Percentiles rank a stretch among this genome's conserved stretches.
Evolutionary conservation across 1,140 invertebrate genomes (phyloP).

Genomic region (Radopholus similis): DNA sequence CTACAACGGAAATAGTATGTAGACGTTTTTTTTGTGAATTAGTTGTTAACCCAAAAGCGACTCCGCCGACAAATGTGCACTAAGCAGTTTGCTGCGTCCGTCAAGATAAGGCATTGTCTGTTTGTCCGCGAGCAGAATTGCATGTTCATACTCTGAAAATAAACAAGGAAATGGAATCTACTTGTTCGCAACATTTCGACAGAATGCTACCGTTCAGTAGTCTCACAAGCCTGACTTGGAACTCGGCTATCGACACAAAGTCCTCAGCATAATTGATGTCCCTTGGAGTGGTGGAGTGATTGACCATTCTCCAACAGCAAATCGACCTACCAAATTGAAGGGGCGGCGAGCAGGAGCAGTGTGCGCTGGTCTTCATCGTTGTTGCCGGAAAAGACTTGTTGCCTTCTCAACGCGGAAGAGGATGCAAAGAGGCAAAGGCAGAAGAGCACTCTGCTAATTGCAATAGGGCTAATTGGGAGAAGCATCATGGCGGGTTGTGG

Average conservation of each 20-base stretch:
- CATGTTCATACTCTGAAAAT: slow-evolving; percentile 52
- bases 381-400: not conserved
- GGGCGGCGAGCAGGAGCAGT: slow-evolving; percentile 44
- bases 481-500: not conserved
- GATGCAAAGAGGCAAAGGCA: not conserved
- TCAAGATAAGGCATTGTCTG: slow-evolving; percentile 54
- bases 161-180: not conserved
- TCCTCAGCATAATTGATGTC: slow-evolving; percentile 49
- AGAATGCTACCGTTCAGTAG: slow-evolving; percentile 44
- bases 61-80: slow-evolving; percentile 45
- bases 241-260: slow-evolving; percentile 48
- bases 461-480: too few species aligned
- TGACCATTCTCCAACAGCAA: not conserved
- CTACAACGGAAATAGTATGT: not conserved
- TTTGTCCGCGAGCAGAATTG: slow-evolving; percentile 47
- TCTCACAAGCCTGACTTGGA: slow-evolving; percentile 45
- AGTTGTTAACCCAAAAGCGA: slow-evolving; percentile 34
- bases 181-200: too few species aligned
- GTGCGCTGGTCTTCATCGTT: too few species aligned
- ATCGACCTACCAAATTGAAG: slow-evolving; percentile 46
- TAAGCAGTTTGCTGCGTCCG: slow-evolving; percentile 36
- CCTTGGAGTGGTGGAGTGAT: slow-evolving; percentile 13
- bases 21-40: not conserved
- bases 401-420: not conserved
- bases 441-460: too few species aligned